Percentiles rank a stretch among this genome's conserved stretches.
Conservation (phyloP, 2,888 invertebrate genomes). For the Ptilodon capucinus region DNA sequence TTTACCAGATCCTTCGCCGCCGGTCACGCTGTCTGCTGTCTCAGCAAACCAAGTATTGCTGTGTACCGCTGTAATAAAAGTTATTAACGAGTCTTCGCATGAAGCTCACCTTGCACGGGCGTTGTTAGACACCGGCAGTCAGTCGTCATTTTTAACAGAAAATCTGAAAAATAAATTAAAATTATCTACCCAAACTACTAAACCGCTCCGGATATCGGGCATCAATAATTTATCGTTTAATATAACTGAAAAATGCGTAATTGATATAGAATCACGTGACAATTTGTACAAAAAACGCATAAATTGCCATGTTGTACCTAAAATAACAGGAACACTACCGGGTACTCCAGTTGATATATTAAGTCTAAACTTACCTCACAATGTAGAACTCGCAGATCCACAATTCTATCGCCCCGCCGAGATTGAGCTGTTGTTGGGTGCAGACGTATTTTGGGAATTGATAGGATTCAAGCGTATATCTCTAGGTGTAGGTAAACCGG, state of each 20-base stretch:
- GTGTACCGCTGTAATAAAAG: not conserved
- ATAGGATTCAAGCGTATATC: not conserved
- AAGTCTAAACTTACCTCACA: not conserved
- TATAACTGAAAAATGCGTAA: not conserved
- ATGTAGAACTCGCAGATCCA: constrained; percentile 1
- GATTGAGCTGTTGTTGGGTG: not conserved
- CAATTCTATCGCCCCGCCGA: not conserved
- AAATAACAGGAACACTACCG: constrained; percentile 2
- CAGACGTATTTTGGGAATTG: not conserved
- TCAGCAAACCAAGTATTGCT: not conserved
- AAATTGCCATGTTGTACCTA: constrained; percentile 1
- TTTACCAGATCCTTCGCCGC: not conserved
- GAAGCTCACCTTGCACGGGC: not conserved
- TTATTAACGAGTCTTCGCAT: not conserved
- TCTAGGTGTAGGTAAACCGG: not conserved
- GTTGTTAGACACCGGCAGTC: constrained; percentile 4
- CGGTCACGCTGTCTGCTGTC: not conserved
- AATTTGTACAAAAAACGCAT: not conserved
- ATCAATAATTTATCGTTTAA: constrained; percentile 5
- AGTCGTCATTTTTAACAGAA: constrained; percentile 2
- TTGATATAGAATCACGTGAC: not conserved
- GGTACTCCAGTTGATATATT: not conserved
- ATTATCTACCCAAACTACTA: not conserved
- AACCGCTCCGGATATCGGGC: not conserved
- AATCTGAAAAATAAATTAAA: constrained; percentile 1